phyloP scores from a whole-genome alignment of 1,140 invertebrate species.

The Diachasma alloeum region DNA sequence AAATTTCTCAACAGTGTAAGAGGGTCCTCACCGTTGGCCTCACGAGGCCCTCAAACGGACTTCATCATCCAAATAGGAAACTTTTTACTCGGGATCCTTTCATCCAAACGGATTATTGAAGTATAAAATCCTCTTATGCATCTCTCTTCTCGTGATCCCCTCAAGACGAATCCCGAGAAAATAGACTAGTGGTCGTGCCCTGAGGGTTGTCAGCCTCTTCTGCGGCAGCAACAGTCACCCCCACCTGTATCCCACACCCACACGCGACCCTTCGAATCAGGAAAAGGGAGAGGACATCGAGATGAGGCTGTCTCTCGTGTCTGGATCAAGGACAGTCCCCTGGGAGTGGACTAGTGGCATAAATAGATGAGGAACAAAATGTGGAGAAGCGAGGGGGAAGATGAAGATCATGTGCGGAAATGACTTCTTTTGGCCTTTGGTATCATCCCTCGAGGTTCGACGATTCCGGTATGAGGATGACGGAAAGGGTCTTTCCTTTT shows the following conservation, averaged over 20 bases:
- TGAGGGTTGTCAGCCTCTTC: neutral
- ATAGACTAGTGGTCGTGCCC: neutral
- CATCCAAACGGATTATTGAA: neutral
- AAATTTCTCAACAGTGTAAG: too few relatives aligned
- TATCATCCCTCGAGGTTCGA: too few relatives aligned
- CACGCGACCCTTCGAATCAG: neutral
- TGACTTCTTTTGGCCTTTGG: neutral
- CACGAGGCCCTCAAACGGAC: too few relatives aligned
- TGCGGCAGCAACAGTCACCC: neutral
- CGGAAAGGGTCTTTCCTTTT: too few relatives aligned
- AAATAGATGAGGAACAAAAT: neutral
- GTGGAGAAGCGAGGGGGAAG: neutral
- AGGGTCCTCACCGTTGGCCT: too few relatives aligned
- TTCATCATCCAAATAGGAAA: too few relatives aligned
- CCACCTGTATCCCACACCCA: neutral
- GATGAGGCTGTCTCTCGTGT: neutral
- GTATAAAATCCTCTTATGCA: neutral
- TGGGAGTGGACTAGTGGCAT: neutral
- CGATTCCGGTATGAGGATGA: too few relatives aligned
- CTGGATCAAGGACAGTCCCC: neutral
- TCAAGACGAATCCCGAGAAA: neutral
- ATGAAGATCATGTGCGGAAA: neutral
- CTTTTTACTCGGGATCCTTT: too few relatives aligned
- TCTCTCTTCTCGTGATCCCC: neutral
- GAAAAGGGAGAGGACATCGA: neutral